A percentile compares a stretch with the other conserved stretches of the same genome.
phyloP scores from a whole-genome alignment of 2,797 vertebrate species.

The Brachymystax lenok region DNA sequence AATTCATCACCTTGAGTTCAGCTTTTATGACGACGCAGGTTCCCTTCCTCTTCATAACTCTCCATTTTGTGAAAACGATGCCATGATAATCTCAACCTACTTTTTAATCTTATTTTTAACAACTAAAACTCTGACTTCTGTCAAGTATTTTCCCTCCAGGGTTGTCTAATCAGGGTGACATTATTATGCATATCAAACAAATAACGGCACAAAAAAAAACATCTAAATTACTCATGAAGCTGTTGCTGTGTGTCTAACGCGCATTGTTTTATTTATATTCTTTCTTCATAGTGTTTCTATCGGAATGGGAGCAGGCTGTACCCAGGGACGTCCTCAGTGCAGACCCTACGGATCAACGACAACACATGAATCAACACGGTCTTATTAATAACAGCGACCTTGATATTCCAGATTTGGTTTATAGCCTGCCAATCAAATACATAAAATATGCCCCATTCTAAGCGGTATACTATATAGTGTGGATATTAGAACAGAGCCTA shows the following conservation, averaged over 20 bases:
- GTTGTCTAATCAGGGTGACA: constrained; percentile 53
- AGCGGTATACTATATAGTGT: too few species aligned
- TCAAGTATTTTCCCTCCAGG: constrained; percentile 46
- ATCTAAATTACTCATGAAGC: constrained; percentile 52
- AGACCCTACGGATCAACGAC: constrained; percentile 56
- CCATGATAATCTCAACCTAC: constrained; percentile 16
- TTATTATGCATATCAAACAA: constrained; percentile 60
- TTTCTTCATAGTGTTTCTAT: constrained; percentile 63
- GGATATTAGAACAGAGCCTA: not conserved
- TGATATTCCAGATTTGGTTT: constrained; percentile 49
- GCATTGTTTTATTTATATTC: constrained; percentile 59
- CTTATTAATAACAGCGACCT: constrained; percentile 62
- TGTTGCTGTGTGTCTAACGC: constrained; percentile 25
- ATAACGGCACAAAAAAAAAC: constrained; percentile 42
- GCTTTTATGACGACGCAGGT: not conserved
- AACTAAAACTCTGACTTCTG: constrained; percentile 38
- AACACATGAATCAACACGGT: constrained; percentile 67
- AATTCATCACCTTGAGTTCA: not conserved
- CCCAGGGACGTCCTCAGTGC: constrained; percentile 52
- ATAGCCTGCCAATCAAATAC: not conserved
- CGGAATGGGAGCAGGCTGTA: constrained; percentile 48
- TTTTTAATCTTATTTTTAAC: constrained; percentile 14
- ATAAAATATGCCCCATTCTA: too few species aligned
- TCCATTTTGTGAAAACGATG: not conserved
- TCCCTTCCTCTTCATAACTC: not conserved